phyloP scores from a whole-genome alignment of 1,140 invertebrate species.

The Bicyclus anynana region DNA sequence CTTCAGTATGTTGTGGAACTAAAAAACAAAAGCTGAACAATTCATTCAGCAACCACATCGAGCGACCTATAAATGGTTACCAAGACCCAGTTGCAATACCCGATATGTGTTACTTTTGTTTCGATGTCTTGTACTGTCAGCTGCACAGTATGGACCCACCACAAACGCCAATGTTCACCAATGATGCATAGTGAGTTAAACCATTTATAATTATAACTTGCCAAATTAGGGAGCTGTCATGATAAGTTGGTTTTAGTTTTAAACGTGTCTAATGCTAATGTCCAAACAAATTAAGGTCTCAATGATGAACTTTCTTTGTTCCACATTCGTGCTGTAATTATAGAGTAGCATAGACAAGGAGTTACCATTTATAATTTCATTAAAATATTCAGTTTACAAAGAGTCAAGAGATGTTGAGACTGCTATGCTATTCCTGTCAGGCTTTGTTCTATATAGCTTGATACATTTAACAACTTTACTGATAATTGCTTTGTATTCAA shows the following conservation, averaged over 20 bases:
- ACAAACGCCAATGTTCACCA: slow-evolving; percentile 92
- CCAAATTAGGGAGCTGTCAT: background rate
- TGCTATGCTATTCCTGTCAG: background rate
- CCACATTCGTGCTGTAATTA: background rate
- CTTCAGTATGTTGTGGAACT: slow-evolving; percentile 91
- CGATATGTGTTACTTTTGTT: slow-evolving; percentile 99
- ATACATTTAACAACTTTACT: no score
- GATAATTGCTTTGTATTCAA: no score
- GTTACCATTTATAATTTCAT: background rate
- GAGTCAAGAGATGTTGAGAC: background rate
- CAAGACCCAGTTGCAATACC: slow-evolving; percentile 88
- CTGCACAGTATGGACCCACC: slow-evolving; percentile 94
- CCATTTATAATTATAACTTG: background rate
- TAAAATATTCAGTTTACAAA: background rate
- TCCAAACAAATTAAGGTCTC: background rate
- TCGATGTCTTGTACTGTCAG: slow-evolving; percentile 97
- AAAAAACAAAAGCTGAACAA: slow-evolving; percentile 93
- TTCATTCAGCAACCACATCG: slow-evolving; percentile 75
- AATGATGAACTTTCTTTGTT: slow-evolving; percentile 3
- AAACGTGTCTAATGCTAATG: no score
- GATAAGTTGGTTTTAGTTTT: background rate
- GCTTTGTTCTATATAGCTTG: background rate
- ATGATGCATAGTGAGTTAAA: slow-evolving; percentile 93
- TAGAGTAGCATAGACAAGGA: background rate
- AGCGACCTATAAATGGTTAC: slow-evolving; percentile 78